Base-by-base conservation (phyloP, 2,888 invertebrate species). In the Eugnorisma glareosa region DNA sequence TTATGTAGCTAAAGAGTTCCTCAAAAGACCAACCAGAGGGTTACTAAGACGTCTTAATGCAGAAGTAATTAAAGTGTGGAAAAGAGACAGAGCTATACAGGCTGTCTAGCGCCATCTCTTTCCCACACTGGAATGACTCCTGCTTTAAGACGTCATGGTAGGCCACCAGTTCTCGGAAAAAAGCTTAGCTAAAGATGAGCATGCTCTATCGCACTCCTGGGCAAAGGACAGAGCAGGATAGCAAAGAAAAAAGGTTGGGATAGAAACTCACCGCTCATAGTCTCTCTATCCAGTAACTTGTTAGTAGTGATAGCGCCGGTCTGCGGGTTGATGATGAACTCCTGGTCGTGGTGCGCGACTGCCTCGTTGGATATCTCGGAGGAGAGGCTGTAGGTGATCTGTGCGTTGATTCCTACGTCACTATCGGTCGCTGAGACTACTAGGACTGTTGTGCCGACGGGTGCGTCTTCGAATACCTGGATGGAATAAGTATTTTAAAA, bases 351-450 rank as follows among this genome's bases (percentile, higher is more conserved):
- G 67, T 97, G 97, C 0, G 97, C 94, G 51, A 97, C 96, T 37
- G 98, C 98, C 73, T 98, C 98, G 90, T 97, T 97, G 15, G 96
- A 95, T 79, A 96, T 94, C 90, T 97, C 97, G 0, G 96, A 95
- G 68, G 97, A 98, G 43, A 98, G 95, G 31, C 98, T 98, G 93
- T 98, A 98, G 0, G 98, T 98, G 67, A 98, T 98, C 93, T 98
- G 98, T 0, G 99, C 99, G 95, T 99, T 99, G 67, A 99, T 97
- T 0, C 99, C 99, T 2, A 99, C 99, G 95, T 99, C 99, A 79
- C 98, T 98, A 93, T 99, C 99, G 0, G 98, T 98, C 0, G 99
- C 99, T 0, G 98, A 98, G 0, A 99, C 98, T 0, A 99, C 98
- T 0, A 99, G 96, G 0, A 99, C 99, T 0, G 99, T 99, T 0